Evolutionary conservation across 2,888 invertebrate species (phyloP).

Genomic region (Cantharis lateralis): DNA sequence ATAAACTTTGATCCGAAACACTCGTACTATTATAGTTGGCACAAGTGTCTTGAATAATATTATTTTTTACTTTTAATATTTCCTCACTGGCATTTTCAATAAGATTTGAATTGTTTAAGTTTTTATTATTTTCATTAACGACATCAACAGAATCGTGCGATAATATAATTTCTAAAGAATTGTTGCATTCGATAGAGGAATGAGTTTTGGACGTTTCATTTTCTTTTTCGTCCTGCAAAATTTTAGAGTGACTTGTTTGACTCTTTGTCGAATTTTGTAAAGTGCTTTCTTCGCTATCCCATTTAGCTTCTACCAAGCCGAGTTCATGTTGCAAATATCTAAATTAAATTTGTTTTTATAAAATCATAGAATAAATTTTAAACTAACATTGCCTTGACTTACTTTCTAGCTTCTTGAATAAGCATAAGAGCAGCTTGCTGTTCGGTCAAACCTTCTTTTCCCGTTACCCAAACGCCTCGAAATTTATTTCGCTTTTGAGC

Average conservation of each 20-base stretch:
- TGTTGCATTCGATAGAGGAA: not conserved
- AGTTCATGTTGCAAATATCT: conserved; percentile 70
- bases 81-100: not conserved
- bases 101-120: not conserved
- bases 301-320: conserved; percentile 71
- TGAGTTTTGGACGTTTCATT: not conserved
- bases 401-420: conserved; percentile 75
- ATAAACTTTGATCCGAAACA: conserved; percentile 44
- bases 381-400: not conserved
- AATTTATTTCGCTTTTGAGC: conserved; percentile 69
- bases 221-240: not conserved
- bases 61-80: not conserved
- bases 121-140: not conserved
- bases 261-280: not conserved
- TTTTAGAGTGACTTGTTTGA: not conserved
- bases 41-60: not conserved
- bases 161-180: not conserved
- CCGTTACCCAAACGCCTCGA: conserved; percentile 78
- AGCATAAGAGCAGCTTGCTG: conserved; percentile 80
- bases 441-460: conserved; percentile 78
- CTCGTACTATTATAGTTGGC: conserved; percentile 29
- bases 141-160: not conserved
- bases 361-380: not conserved
- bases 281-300: conserved; percentile 56
- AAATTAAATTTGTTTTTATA: not conserved